Evolutionary conservation across 2,888 invertebrate genomes (phyloP).

Genomic region (Drosophila longiperda): DNA sequence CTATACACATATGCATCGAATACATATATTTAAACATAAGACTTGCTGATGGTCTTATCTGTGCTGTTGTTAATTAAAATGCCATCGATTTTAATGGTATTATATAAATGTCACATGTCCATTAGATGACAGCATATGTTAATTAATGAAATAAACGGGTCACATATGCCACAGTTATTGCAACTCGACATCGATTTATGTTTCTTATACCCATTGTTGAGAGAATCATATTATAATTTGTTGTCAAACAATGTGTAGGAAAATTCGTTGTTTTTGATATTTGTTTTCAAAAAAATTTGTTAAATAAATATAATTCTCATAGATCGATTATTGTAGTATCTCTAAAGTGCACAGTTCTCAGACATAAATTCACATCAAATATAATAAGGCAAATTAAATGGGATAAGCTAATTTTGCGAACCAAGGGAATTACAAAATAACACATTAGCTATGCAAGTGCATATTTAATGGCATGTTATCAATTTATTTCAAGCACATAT

Average conservation of each 20-base stretch:
- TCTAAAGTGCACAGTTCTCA: background rate
- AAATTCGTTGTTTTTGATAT: background rate
- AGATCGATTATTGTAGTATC: background rate
- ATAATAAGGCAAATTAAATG: background rate
- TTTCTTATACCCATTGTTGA: background rate
- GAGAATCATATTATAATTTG: background rate
- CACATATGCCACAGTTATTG: slow-evolving; percentile 9
- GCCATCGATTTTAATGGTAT: slow-evolving; percentile 49
- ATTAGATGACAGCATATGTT: slow-evolving; percentile 53
- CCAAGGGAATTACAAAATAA: background rate
- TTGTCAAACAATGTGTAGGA: background rate
- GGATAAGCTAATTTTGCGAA: background rate
- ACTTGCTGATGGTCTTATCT: slow-evolving; percentile 31
- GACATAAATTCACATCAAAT: background rate
- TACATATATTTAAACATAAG: background rate
- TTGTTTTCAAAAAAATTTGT: background rate
- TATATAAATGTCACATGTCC: slow-evolving; percentile 32
- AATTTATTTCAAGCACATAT: background rate
- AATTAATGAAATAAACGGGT: slow-evolving; percentile 38
- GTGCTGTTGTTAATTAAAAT: slow-evolving; percentile 48
- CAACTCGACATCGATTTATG: background rate
- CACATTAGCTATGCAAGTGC: background rate
- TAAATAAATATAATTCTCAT: too few species aligned
- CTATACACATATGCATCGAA: background rate
- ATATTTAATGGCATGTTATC: background rate